Conservation (phyloP, 2,888 invertebrate species). For the Pristionchus fissidentatus region DNA sequence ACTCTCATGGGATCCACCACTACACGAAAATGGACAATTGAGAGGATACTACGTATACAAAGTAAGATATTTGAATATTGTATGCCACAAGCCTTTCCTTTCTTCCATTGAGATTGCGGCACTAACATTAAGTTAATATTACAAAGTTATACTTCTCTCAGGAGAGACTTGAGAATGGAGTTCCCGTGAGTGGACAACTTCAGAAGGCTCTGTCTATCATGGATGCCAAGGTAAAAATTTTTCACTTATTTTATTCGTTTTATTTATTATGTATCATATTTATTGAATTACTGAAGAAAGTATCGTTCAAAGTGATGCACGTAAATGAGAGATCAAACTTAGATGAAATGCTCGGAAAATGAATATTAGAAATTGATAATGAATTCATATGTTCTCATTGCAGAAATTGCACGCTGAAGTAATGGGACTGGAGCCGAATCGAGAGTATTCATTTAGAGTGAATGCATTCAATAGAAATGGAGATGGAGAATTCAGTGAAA, state of each 20-base stretch:
- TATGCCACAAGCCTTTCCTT: background rate
- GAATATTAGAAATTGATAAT: background rate
- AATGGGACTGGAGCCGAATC: slow-evolving; percentile 92
- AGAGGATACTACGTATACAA: slow-evolving; percentile 93
- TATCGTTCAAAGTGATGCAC: too few relatives aligned
- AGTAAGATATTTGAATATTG: slow-evolving; percentile 48
- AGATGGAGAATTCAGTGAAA: slow-evolving; percentile 91
- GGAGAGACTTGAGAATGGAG: slow-evolving; percentile 75
- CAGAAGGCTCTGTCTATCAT: slow-evolving; percentile 61
- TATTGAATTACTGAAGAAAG: too few relatives aligned
- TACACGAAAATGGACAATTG: slow-evolving; percentile 90
- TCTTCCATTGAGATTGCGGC: background rate
- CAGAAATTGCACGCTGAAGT: slow-evolving; percentile 68
- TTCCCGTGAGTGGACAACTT: slow-evolving; percentile 53
- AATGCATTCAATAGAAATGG: slow-evolving; percentile 96
- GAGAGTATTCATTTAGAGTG: slow-evolving; percentile 89
- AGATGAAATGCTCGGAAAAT: too few relatives aligned
- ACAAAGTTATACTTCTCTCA: background rate
- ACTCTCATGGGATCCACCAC: slow-evolving; percentile 94
- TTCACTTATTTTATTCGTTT: background rate
- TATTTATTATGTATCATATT: background rate
- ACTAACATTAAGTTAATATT: background rate
- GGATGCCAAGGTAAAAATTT: slow-evolving; percentile 59
- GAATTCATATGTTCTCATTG: slow-evolving; percentile 45
- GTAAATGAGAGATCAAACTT: background rate